These are phyloP conservation scores for Cosmia trapezina DNA, from an alignment of 2,888 invertebrate genomes.

Conservation along the genomic window DNA sequence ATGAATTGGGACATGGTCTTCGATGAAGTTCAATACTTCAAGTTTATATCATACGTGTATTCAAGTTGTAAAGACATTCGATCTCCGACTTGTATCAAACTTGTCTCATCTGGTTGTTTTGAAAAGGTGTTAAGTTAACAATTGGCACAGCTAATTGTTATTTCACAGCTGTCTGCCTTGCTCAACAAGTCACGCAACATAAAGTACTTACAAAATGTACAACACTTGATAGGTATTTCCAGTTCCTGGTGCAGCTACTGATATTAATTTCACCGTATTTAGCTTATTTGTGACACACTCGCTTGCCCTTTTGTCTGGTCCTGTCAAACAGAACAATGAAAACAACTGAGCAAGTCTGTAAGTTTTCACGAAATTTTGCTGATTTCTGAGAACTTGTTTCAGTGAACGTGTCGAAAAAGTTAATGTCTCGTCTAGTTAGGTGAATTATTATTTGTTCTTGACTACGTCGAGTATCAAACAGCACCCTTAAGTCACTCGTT, in stretches of 20 bases:
- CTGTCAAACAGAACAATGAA: conserved; percentile 8
- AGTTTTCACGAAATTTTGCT: not conserved
- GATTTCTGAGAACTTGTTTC: conserved; percentile 2
- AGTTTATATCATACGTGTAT: not conserved
- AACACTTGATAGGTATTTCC: not conserved
- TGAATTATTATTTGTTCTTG: conserved; percentile 22
- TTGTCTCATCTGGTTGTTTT: conserved; percentile 16
- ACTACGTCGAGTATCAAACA: conserved; percentile 19
- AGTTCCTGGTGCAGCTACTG: not conserved
- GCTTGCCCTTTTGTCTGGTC: conserved; percentile 9
- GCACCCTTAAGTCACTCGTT: conserved; percentile 46
- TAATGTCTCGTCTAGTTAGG: not conserved
- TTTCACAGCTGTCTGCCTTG: conserved; percentile 4
- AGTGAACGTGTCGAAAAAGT: not conserved
- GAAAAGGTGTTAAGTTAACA: not conserved
- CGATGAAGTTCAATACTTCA: conserved; percentile 11
- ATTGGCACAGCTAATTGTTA: conserved; percentile 17
- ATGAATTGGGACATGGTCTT: not conserved
- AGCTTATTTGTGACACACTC: conserved; percentile 1
- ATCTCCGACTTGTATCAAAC: not conserved
- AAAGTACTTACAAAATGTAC: not conserved
- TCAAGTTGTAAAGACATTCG: conserved; percentile 1
- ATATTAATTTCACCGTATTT: not conserved
- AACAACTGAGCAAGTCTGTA: conserved; percentile 1
- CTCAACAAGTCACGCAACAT: not conserved